Conservation (phyloP, 1,140 invertebrate genomes). For the Pogonognathellus flavescens region DNA sequence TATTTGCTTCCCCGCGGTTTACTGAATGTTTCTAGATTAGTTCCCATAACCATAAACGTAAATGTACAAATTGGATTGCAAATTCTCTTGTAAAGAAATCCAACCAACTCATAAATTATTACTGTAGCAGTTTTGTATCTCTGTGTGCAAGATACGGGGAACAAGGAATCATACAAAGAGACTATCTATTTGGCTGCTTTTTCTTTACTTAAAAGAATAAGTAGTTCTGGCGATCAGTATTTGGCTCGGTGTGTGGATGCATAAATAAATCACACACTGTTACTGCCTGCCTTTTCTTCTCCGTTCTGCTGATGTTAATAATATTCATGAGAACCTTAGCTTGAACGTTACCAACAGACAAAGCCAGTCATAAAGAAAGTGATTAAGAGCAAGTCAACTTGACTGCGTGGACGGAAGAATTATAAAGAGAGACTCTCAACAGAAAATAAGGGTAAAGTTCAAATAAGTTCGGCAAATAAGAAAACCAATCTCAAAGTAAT, state of each 20-base stretch:
- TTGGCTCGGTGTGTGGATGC: background rate
- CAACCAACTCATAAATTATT: conserved; percentile 2
- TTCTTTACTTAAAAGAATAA: too few species aligned
- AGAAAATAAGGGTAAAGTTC: conserved; percentile 26
- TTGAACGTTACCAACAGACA: background rate
- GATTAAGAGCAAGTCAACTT: background rate
- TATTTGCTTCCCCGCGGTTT: too few species aligned
- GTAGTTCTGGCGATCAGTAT: too few species aligned
- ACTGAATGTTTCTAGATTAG: background rate
- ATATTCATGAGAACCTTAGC: conserved; percentile 25
- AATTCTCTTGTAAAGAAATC: conserved; percentile 14
- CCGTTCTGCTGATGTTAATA: background rate
- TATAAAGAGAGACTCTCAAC: background rate
- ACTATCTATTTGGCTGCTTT: too few species aligned
- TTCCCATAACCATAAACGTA: conserved; percentile 20
- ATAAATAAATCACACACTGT: background rate
- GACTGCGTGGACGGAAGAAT: background rate
- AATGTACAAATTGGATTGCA: conserved; percentile 18
- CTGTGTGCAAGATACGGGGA: too few species aligned
- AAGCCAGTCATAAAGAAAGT: background rate
- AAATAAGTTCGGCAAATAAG: conserved; percentile 18
- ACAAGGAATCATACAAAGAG: too few species aligned
- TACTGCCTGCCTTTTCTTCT: too few species aligned
- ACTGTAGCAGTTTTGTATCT: too few species aligned
- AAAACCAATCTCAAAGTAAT: conserved; percentile 2